Evolutionary conservation across 1,140 invertebrate species (phyloP), one percentile per base, ranked within the genome.

Genomic region (Hylaeus anthracinus): DNA sequence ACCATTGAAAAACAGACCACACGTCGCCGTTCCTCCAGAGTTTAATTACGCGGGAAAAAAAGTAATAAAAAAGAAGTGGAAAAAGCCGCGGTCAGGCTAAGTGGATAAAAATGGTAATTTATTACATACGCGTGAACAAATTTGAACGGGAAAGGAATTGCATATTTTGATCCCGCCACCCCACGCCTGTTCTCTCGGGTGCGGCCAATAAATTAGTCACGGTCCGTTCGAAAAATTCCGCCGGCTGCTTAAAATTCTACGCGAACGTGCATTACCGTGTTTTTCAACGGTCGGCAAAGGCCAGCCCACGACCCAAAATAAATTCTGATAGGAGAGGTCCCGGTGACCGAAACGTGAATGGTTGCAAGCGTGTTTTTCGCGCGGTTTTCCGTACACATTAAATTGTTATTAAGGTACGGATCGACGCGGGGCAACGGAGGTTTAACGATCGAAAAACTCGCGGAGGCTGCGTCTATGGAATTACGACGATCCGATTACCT

Each of bases 401-500:
- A 63, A 71, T 51, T n/a, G 4, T 78, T 71, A 55, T 61, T 63
- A 61, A 66, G 14, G 15, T 1, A 56, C 41, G 12, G 41, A 26
- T 58, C 56, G 64, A 6, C 43, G 14, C 1, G 51, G 51, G 51
- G 6, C 48, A 9, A 51, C 6, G 10, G 51, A 1, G 9, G 45
- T 6, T 48, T 1, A 48, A 8, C 51, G 51, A 9, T 51, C 51
- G 51, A 10, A 37, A 63, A 63, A 8, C 60, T 1, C 0, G 55
- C 4, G 55, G 15, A 8, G n/a, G 14, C 5, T 10, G 5, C 45
- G 14, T 12, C 39, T 56, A 26, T 9, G 55, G 45, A 75, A 45
- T 74, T 55, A 48, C 64, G 72, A 53, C 45, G 63, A 74, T 75
- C 72, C 72, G 72, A 75, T 80, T 80, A 75, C 56, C 55, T 5